These are phyloP conservation scores for Watsonalla binaria DNA, from an alignment of 2,888 invertebrate genomes.

Conservation along the genomic window DNA sequence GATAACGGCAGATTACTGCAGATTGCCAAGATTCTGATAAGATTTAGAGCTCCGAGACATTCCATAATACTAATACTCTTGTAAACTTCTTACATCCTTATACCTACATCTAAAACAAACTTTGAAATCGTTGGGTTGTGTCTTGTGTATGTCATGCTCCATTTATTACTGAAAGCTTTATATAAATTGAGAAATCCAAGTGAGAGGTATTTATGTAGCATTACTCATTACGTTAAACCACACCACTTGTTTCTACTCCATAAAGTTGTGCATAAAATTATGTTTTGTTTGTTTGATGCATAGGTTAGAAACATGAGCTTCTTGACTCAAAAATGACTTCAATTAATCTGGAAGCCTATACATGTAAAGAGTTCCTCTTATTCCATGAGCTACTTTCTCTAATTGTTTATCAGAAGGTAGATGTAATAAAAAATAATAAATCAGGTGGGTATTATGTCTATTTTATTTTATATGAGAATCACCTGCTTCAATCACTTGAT, in stretches of 20 bases:
- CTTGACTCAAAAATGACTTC: no score
- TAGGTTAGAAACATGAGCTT: background rate
- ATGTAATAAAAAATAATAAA: no score
- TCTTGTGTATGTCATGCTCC: constrained; percentile 45
- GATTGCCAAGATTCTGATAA: constrained; percentile 72
- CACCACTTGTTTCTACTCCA: constrained; percentile 15
- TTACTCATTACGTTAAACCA: constrained; percentile 24
- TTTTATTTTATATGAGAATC: no score
- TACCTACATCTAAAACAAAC: constrained; percentile 8
- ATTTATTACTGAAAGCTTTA: constrained; percentile 48
- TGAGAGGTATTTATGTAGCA: constrained; percentile 44
- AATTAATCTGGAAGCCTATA: no score
- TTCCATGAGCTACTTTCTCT: no score
- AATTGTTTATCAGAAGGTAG: no score
- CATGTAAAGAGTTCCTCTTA: no score
- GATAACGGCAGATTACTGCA: constrained; percentile 71
- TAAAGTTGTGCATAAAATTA: constrained; percentile 3
- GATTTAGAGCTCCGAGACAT: constrained; percentile 34
- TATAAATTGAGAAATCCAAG: constrained; percentile 46
- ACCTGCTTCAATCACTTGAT: no score
- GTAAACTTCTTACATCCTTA: constrained; percentile 6
- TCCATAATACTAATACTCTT: background rate
- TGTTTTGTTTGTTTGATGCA: background rate
- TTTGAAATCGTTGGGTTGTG: constrained; percentile 19
- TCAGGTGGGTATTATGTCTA: no score